Base-by-base conservation (phyloP, 2,888 invertebrate species). In the Lysandra bellargus region DNA sequence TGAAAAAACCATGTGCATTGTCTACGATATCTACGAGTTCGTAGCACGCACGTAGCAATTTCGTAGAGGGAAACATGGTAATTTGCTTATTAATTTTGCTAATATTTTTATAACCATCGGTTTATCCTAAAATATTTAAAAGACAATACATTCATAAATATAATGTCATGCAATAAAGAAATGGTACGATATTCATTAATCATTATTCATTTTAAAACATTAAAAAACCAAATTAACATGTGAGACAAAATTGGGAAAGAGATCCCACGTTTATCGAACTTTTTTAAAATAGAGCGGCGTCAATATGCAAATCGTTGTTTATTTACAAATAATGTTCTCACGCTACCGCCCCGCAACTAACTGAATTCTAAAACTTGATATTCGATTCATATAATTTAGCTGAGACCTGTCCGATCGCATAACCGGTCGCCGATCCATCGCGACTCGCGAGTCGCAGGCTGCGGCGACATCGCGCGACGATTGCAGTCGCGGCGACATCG, bases 321-420 rank as follows among this genome's bases (percentile, higher is more conserved):
- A 78, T 81, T 79, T 75, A 78, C 79, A 81, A 79, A 83, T 82
- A 83, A 83, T 83, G 83, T 90, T 88, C 88, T 87, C 85, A 87
- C 86, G 86, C 85, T 85, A 84, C 84, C 79, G 81, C 82, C 79
- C 80, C 84, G 82, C 84, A 86, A 85, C 84, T 85, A 85, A 87
- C 87, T 89, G 88, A 88, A 82, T 82, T 85, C 84, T 84, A 87
- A 86, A 88, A 89, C 88, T 86, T 86, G 87, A 88, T 88, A 85
- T 85, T 83, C 86, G 87, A 87, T 88, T 88, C 87, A 85, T 88
- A 86, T 87, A 86, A 88, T 90, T 89, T 89, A 86, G 86, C 86
- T 86, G 86, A 80, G 86, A 85, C 85, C 88, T 86, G 87, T 88
- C 86, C 82, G 85, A 87, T 87, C 85, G 84, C 85, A 85, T 87